A percentile compares a stretch with the other conserved stretches of the same genome.
Conservation (phyloP, 2,888 invertebrate genomes). For the Ectemnius lituratus region DNA sequence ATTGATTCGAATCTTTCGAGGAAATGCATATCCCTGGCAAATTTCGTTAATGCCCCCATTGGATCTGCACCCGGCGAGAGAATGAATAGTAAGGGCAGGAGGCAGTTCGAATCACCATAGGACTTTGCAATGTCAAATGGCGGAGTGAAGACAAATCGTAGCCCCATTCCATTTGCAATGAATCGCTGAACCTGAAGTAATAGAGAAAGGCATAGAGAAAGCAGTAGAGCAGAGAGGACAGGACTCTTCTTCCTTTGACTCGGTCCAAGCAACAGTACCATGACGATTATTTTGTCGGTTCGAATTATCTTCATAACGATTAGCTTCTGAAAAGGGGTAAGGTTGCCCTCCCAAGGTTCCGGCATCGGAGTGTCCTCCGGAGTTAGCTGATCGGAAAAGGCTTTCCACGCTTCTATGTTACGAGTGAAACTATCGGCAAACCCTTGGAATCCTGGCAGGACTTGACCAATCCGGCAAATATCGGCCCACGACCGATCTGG, state of each 20-base stretch:
- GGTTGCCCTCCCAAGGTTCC: conserved; percentile 77
- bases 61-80: conserved; percentile 82
- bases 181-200: conserved; percentile 75
- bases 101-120: conserved; percentile 81
- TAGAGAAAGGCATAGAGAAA: too few relatives aligned
- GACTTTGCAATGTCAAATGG: conserved; percentile 80
- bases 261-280: conserved; percentile 22
- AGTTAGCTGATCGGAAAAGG: conserved; percentile 77
- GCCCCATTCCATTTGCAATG: conserved; percentile 71
- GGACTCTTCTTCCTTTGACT: too few relatives aligned
- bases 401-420: conserved; percentile 78
- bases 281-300: conserved; percentile 79
- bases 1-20: conserved; percentile 78
- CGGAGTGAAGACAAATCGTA: conserved; percentile 73
- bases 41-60: conserved; percentile 80
- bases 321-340: conserved; percentile 81
- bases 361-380: conserved; percentile 78
- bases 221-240: too few relatives aligned
- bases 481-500: conserved; percentile 80
- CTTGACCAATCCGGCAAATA: conserved; percentile 76
- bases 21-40: conserved; percentile 79
- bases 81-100: conserved; percentile 82
- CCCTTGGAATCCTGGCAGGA: conserved; percentile 75
- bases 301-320: conserved; percentile 80
- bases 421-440: conserved; percentile 76